Evolutionary conservation across 2,797 vertebrate species (phyloP).

Genomic region (Lates japonicus): DNA sequence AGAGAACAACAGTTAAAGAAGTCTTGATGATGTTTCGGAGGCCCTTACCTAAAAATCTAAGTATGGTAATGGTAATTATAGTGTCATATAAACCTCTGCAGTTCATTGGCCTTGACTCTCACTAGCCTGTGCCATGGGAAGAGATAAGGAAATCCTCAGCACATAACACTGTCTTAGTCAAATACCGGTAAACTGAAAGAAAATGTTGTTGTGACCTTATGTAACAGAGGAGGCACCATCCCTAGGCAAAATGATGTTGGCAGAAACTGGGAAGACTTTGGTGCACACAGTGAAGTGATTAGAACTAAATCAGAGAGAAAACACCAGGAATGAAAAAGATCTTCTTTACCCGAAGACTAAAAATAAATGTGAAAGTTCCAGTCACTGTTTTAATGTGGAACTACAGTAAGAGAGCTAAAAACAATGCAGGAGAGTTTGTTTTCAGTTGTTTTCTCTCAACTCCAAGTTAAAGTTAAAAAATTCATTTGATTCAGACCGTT

Average conservation of each 20-base stretch:
- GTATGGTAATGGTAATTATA: slow-evolving; percentile 38
- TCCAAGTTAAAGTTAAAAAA: slow-evolving; percentile 9
- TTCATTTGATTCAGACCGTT: slow-evolving; percentile 19
- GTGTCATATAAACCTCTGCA: slow-evolving; percentile 12
- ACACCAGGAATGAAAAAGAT: neutral
- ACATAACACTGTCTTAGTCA: neutral
- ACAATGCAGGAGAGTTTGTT: slow-evolving; percentile 9
- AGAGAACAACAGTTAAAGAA: slow-evolving; percentile 35
- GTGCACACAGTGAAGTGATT: neutral
- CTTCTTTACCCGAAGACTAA: neutral
- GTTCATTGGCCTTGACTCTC: slow-evolving; percentile 20
- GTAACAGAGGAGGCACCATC: slow-evolving; percentile 7
- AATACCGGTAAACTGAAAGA: slow-evolving; percentile 15
- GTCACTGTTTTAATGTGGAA: slow-evolving; percentile 23
- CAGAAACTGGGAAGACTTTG: slow-evolving; percentile 8
- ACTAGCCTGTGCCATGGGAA: neutral
- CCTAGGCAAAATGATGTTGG: neutral
- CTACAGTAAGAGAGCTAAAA: neutral
- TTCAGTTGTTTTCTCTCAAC: slow-evolving; percentile 12
- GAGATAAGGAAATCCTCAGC: slow-evolving; percentile 3
- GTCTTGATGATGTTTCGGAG: slow-evolving; percentile 11
- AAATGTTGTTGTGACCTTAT: slow-evolving; percentile 21
- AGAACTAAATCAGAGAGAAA: slow-evolving; percentile 1
- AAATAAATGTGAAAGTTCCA: neutral
- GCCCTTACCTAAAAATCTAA: slow-evolving; percentile 25